A percentile compares a stretch with the other conserved stretches of the same genome.
These are phyloP conservation scores for Bugulina stolonifera DNA, from an alignment of 2,888 invertebrate species.

Conservation along the genomic window DNA sequence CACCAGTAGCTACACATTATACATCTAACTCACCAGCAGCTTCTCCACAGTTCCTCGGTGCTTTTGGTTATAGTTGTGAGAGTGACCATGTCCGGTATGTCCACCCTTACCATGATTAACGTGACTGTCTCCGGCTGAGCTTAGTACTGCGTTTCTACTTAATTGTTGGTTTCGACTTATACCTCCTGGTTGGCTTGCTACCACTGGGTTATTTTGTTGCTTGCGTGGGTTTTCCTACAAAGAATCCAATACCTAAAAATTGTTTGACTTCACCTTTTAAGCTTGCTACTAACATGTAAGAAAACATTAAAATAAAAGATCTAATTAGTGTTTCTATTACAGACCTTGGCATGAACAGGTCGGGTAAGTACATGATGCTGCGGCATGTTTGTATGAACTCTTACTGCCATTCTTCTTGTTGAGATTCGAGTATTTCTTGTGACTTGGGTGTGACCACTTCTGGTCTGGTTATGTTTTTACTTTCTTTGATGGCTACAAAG, in stretches of 20 bases:
- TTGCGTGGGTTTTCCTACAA: not conserved
- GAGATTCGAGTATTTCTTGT: not conserved
- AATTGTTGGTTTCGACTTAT: not conserved
- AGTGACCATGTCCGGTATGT: not conserved
- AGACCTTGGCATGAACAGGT: not conserved
- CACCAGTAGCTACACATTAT: not conserved
- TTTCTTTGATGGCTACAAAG: not conserved
- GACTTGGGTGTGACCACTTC: not conserved
- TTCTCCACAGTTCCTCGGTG: slow-evolving; percentile 5
- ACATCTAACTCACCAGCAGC: not conserved
- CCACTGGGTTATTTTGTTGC: slow-evolving; percentile 24
- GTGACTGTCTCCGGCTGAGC: slow-evolving; percentile 8
- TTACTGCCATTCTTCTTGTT: not conserved
- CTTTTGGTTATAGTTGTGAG: not conserved
- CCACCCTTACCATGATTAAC: not conserved
- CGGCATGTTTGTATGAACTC: not conserved
- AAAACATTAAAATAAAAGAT: no score
- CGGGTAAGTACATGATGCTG: not conserved
- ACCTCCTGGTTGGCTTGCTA: not conserved
- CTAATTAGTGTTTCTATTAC: no score
- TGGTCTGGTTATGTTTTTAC: not conserved
- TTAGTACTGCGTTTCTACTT: not conserved
- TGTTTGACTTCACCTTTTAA: no score
- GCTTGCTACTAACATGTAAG: no score
- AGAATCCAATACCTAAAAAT: no score